Base-by-base conservation (phyloP, 2,888 invertebrate species). In the Orchestes rusci region DNA sequence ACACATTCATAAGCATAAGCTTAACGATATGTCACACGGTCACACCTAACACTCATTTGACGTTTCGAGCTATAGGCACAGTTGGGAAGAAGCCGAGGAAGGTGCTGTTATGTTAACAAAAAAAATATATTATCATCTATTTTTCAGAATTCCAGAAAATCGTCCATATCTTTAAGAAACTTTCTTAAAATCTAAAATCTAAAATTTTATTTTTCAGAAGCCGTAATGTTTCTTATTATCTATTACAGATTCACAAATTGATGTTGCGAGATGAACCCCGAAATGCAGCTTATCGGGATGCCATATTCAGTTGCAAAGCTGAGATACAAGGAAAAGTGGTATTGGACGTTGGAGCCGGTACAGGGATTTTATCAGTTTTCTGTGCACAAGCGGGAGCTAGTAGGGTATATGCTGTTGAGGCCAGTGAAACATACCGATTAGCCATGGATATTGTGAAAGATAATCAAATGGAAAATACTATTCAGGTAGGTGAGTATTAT, bases 301-400 rank as follows among this genome's bases (percentile, higher is more conserved):
- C 91, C 1, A 91, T 96, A 59, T 66, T 79, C 31, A 70, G 73
- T 18, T 82, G 81, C 56, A 72, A 72, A 56, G 69, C 74, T 2
- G 65, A 77, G 42, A 86, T 95, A 56, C 71, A 77, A 58, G 81
- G 79, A 48, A 93, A 90, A 73, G 65, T 80, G 40, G 85, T 94
- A 1, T 73, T 94, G 71, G 91, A 90, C 69, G 81, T 90, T 39
- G 90, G 90, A 2, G 84, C 88, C 48, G 90, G 90, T 1, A 86
- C 87, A 13, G 89, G 94, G 17, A 88, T 96, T 55, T 69, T 96
- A 17, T 91, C 93, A 2, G 71, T 93, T 59, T 90, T 92, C 67
- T 90, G 89, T 66, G 93, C 89, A 0, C 75, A 82, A 68, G 92
- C 89, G 19, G 94, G 94, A n/a, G 94, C 94, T 3, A 77, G 76